phyloP scores from a whole-genome alignment of 2,888 invertebrate species.

The Herminia tarsipennalis region DNA sequence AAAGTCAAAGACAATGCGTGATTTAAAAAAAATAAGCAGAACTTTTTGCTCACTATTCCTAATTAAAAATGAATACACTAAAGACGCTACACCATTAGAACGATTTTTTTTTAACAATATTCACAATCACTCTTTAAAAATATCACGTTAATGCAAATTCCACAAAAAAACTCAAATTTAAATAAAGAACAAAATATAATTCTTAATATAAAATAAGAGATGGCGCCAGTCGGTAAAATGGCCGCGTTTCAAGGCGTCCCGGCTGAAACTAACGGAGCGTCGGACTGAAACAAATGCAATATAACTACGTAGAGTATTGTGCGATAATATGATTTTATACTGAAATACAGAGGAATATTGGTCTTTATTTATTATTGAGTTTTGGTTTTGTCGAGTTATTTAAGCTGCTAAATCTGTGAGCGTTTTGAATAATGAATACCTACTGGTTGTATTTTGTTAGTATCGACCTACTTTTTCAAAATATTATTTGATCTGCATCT shows the following conservation, averaged over 20 bases:
- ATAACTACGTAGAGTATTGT: constrained; percentile 27
- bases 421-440: no score
- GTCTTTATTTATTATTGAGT: not conserved
- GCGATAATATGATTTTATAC: constrained; percentile 21
- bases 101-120: no score
- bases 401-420: not conserved
- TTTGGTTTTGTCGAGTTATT: not conserved
- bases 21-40: no score
- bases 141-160: not conserved
- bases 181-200: not conserved
- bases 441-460: no score
- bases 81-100: no score
- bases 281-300: constrained; percentile 36
- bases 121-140: not conserved
- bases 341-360: not conserved
- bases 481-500: no score
- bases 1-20: no score
- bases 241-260: constrained; percentile 45
- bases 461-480: no score
- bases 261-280: constrained; percentile 47
- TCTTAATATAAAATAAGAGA: not conserved
- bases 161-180: not conserved
- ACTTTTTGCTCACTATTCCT: no score
- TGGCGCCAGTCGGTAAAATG: constrained; percentile 20
- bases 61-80: no score